These are phyloP conservation scores for Spinus pinus DNA, from an alignment of 2,797 vertebrate species.

Conservation along the genomic window DNA sequence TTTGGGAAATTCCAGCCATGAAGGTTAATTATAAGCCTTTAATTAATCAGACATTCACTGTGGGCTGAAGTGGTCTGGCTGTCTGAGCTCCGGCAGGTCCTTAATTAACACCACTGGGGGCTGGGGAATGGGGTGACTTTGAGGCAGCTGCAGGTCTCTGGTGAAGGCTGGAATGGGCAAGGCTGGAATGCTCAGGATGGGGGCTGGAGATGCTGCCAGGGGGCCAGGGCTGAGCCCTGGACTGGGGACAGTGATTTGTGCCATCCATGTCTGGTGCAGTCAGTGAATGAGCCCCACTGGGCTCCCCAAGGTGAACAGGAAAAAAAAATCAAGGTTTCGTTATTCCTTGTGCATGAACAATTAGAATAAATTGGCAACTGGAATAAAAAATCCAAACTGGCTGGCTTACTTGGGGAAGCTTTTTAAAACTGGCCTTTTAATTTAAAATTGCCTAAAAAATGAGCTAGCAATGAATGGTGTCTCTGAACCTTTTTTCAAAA, in stretches of 20 bases:
- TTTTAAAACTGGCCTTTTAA: neutral
- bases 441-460: neutral
- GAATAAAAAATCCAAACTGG: neutral
- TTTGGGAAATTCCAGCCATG: slow-evolving; percentile 61
- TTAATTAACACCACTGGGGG: neutral
- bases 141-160: neutral
- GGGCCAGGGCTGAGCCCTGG: neutral
- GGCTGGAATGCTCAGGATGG: accelerated
- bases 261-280: neutral
- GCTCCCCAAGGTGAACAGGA: neutral
- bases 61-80: slow-evolving; percentile 42
- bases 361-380: neutral
- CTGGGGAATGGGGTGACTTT: neutral
- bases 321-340: neutral
- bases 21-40: slow-evolving; percentile 63
- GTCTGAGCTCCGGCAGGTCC: neutral
- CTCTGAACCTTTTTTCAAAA: neutral
- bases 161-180: neutral
- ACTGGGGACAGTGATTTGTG: neutral
- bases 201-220: neutral
- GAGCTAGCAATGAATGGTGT: neutral
- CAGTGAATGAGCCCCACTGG: accelerated
- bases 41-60: slow-evolving; percentile 52
- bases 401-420: neutral
- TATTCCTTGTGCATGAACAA: neutral